phyloP scores from a whole-genome alignment of 2,797 vertebrate genomes.

The Trachops cirrhosus region DNA sequence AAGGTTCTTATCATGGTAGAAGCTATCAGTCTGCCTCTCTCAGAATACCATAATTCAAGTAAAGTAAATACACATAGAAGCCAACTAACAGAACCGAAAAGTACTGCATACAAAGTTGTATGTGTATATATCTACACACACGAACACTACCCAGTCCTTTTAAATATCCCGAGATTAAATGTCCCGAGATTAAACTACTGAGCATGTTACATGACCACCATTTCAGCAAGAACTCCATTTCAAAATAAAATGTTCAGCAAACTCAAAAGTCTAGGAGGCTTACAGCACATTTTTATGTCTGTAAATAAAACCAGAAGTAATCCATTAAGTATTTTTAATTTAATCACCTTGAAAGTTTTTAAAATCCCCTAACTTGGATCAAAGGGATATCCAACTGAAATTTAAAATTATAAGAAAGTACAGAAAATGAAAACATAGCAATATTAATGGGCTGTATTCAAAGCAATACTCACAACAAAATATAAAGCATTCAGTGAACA shows the following conservation, averaged over 20 bases:
- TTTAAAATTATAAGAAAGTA: not conserved
- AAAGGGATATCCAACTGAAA: slow-evolving; percentile 1
- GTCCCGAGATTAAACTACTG: not conserved
- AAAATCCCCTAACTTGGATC: not conserved
- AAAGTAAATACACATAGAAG: not conserved
- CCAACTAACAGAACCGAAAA: not conserved
- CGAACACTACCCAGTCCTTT: not conserved
- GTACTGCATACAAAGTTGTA: not conserved
- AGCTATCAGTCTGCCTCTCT: not conserved
- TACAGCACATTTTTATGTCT: not conserved
- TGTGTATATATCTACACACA: not conserved
- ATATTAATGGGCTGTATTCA: not conserved
- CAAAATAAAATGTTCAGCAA: not conserved
- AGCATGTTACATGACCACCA: not conserved
- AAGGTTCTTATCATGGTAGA: not conserved
- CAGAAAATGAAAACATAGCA: not conserved
- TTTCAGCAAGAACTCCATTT: not conserved
- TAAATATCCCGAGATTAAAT: not conserved
- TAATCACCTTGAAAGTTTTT: slow-evolving; percentile 1
- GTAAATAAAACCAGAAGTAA: slow-evolving; percentile 29
- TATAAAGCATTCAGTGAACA: not conserved
- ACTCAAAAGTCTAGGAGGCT: not conserved
- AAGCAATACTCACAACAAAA: not conserved
- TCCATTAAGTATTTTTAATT: not conserved
- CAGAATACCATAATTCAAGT: not conserved